A percentile compares a stretch with the other conserved stretches of the same genome.
Evolutionary conservation across 2,888 invertebrate genomes (phyloP).

Genomic region (Hanleya hanleyi): DNA sequence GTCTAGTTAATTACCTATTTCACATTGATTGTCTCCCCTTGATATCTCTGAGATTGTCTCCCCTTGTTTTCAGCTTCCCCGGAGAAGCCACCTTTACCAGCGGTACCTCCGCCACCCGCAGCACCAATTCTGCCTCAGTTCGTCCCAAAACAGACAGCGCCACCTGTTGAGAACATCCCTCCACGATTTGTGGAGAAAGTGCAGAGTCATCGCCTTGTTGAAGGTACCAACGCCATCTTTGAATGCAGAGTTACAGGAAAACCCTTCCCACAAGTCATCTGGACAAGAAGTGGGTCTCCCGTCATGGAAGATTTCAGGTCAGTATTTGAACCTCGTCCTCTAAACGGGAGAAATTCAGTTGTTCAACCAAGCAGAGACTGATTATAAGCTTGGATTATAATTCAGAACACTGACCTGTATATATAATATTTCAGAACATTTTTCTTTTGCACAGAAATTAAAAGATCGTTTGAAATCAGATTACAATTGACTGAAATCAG

Average conservation of each 20-base stretch:
- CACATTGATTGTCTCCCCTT: too few relatives aligned
- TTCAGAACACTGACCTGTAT: too few relatives aligned
- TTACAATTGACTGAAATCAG: too few relatives aligned
- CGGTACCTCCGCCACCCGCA: slow-evolving; percentile 7
- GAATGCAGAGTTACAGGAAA: slow-evolving; percentile 68
- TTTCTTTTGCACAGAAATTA: too few relatives aligned
- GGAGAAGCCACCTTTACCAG: slow-evolving; percentile 11
- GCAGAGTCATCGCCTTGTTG: slow-evolving; percentile 66
- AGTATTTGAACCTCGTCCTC: slow-evolving; percentile 4
- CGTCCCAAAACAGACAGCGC: slow-evolving; percentile 18
- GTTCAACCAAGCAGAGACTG: too few relatives aligned
- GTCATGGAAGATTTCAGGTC: slow-evolving; percentile 69
- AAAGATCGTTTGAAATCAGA: too few relatives aligned
- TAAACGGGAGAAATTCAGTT: too few relatives aligned
- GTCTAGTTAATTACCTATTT: too few relatives aligned
- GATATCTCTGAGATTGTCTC: too few relatives aligned
- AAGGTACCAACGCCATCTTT: slow-evolving; percentile 71
- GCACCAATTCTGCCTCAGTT: not conserved
- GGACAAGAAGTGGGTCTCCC: slow-evolving; percentile 65
- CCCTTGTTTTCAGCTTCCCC: slow-evolving; percentile 5
- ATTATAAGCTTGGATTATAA: too few relatives aligned
- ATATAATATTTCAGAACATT: too few relatives aligned
- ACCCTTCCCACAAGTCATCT: slow-evolving; percentile 71
- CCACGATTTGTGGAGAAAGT: slow-evolving; percentile 60
- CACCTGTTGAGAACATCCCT: slow-evolving; percentile 51